Percentiles rank a stretch among this genome's conserved stretches.
Conservation (phyloP, 2,113 vertebrate species). For the Chrysochloris asiatica region DNA sequence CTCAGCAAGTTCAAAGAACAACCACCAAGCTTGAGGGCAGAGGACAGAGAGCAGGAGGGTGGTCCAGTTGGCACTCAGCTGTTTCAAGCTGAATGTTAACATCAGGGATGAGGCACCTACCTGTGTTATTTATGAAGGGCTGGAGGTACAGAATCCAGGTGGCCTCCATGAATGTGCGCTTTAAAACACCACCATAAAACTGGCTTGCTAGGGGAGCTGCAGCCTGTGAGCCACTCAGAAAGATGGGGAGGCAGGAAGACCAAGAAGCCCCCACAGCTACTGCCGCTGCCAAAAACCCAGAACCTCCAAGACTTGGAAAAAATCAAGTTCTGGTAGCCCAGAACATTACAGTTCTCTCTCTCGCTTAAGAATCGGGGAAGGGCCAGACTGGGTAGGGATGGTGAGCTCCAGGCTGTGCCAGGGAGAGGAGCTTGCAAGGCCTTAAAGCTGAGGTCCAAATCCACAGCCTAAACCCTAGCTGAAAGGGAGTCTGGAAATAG, state of each 20-base stretch:
- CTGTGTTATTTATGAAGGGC: not conserved
- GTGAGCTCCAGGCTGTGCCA: not conserved
- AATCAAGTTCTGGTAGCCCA: not conserved
- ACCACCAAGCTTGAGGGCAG: not conserved
- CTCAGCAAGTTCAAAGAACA: not conserved
- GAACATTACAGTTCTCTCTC: not conserved
- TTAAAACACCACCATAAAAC: not conserved
- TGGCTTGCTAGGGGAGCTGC: not conserved
- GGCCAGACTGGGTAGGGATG: accelerated
- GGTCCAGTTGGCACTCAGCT: not conserved
- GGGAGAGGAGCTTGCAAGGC: not conserved
- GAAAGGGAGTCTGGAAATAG: not conserved
- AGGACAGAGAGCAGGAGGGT: not conserved
- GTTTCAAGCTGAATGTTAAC: not conserved
- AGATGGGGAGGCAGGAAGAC: not conserved
- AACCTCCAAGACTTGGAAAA: not conserved
- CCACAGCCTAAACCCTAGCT: too few relatives aligned
- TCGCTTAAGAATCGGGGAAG: not conserved
- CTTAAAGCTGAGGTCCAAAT: not conserved
- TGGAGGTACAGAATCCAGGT: not conserved
- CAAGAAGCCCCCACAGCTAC: not conserved
- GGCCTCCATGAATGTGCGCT: not conserved
- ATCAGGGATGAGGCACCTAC: not conserved
- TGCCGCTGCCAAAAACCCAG: not conserved
- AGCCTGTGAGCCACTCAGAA: not conserved